A percentile compares a stretch with the other conserved stretches of the same genome.
Evolutionary conservation across 2,888 invertebrate species (phyloP).

Genomic region (Megaustenia siamemsis): DNA sequence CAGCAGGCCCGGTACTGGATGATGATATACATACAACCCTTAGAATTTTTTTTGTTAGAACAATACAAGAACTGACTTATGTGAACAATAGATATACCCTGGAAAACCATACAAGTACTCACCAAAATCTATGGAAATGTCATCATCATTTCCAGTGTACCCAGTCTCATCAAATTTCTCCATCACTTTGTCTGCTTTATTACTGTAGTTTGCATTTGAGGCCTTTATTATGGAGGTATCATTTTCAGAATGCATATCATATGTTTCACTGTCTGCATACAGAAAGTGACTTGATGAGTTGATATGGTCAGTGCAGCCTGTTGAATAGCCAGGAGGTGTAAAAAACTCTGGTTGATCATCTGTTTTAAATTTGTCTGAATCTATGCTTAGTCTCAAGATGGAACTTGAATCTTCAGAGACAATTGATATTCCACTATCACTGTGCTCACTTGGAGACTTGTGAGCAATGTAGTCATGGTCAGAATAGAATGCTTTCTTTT

Average conservation of each 20-base stretch:
- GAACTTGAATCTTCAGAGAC: conserved; percentile 66
- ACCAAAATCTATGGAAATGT: conserved; percentile 65
- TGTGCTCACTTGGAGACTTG: conserved; percentile 68
- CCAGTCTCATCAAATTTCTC: conserved; percentile 50
- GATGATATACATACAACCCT: too few species aligned
- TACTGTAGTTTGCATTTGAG: conserved; percentile 5
- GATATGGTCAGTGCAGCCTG: conserved; percentile 14
- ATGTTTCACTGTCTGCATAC: conserved; percentile 16
- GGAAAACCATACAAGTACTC: conserved; percentile 11
- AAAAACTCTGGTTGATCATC: conserved; percentile 51
- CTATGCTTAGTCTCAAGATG: conserved; percentile 19
- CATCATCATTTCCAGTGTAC: conserved; percentile 55
- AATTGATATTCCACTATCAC: conserved; percentile 74
- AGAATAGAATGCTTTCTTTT: conserved; percentile 55
- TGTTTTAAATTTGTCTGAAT: conserved; percentile 47
- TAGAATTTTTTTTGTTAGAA: too few species aligned
- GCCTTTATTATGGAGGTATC: conserved; percentile 1
- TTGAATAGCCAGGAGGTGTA: conserved; percentile 23
- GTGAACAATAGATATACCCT: background rate
- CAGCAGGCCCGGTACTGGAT: too few species aligned
- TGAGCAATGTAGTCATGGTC: conserved; percentile 72
- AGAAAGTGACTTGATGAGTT: background rate
- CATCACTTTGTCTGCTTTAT: conserved; percentile 18
- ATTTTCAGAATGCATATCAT: conserved; percentile 20
- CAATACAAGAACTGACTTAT: too few species aligned